Percentiles rank a stretch among this genome's conserved stretches.
Conservation (phyloP, 2,888 invertebrate species). For the Clitarchus hookeri region DNA sequence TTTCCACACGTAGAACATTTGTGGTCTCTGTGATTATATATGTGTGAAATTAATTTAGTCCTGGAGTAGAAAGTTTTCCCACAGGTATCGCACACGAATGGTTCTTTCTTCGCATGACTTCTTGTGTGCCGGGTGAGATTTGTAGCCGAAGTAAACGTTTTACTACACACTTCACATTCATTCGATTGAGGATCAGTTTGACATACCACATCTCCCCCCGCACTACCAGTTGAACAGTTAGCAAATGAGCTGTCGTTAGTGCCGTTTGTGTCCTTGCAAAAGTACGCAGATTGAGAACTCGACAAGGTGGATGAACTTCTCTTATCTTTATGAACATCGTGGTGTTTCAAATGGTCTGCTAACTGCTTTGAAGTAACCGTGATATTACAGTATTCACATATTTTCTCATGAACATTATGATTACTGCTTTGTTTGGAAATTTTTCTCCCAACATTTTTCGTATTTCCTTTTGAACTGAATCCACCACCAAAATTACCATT, state of each 20-base stretch:
- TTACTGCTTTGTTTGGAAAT: neutral
- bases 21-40: conserved; percentile 46
- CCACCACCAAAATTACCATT: neutral
- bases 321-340: neutral
- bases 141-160: conserved; percentile 42
- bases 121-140: conserved; percentile 48
- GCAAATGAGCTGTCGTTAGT: neutral
- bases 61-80: conserved; percentile 53
- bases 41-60: conserved; percentile 55
- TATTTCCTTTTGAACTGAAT: neutral
- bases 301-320: neutral
- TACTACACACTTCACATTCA: conserved; percentile 33
- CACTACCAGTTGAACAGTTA: neutral
- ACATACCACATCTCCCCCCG: neutral
- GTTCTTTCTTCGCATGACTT: conserved; percentile 44
- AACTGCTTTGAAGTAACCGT: neutral
- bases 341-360: neutral
- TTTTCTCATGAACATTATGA: neutral
- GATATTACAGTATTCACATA: neutral
- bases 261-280: neutral
- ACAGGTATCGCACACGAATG: conserved; percentile 48
- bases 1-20: conserved; percentile 33
- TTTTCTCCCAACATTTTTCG: neutral
- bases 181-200: conserved; percentile 12
- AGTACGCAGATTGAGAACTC: neutral